Evolutionary conservation across 1,140 invertebrate species (phyloP), one percentile per base, ranked within the genome.

Genomic region (Zeugodacus cucurbitae): DNA sequence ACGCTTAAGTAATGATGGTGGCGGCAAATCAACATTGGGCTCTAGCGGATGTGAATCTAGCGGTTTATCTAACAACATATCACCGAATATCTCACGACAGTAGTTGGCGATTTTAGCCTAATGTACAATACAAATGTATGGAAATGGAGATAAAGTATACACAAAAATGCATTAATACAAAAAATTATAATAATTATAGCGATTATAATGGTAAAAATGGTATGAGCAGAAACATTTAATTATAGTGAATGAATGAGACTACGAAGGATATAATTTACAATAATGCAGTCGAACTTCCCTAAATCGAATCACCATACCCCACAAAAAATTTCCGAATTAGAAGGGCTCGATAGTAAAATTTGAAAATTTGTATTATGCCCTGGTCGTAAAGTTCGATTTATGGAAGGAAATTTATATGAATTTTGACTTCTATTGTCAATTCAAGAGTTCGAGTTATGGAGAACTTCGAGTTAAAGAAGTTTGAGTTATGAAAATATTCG

Each of bases 51-150:
- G 96, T 88, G 96, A 96, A 86, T 99, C 97, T 87, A 99, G 93
- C 3, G 98, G 97, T 89, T 96, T 95, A 90, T 98, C 98, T 48
- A 99, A 95, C 87, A 99, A 94, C 96, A 98, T 98, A 87, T 99
- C 98, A 74, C 98, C 98, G 94, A 99, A 99, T 90, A 98, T 97
- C 89, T 98, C 98, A 88, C 97, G 95, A 94, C 98, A 99, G 94
- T 99, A 99, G 93, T 98, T 96, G 22, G 98, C 99, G 91, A 99
- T 99, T 95, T 99, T 99, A n/a, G 98, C 98, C 94, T 98, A 92
- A 89, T 32, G 62, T 87, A 88, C 57, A 34, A 20, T 85, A 20
- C 34, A 88, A 87, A 58, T n/a, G 59, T 54, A 22, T 41, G 88
- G n/a, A 70, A 82, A 87, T 44, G 59, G 22, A 64, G 29, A 86